Evolutionary conservation across 2,797 vertebrate species (phyloP), one percentile per base, ranked within the genome.

Genomic region (Perodicticus potto): DNA sequence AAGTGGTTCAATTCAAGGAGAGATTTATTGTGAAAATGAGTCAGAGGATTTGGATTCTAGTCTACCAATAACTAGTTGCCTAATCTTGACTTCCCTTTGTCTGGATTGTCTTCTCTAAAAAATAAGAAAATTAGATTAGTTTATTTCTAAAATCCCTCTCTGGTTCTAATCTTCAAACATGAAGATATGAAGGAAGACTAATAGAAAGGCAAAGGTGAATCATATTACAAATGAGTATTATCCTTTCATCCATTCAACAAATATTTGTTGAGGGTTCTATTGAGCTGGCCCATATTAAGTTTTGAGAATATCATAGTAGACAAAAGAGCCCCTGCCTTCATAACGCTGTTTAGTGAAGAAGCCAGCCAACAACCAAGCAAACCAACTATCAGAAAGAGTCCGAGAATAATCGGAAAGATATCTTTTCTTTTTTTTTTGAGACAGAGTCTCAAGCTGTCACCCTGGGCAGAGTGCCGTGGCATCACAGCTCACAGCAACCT

Each of bases 121-220:
- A 73, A 45, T 12, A 86, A 92, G 76, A 22, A 72, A 74, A 73
- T 94, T 90, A 59, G 59, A 74, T 16, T 78, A n/a, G 19, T 37
- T 81, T 49, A 88, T 88, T 69, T 95, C 82, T 83, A 77, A 95
- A 90, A 85, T 59, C 20, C 27, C 40, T 89, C 86, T 82, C 32
- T 34, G 81, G 81, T 89, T 93, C 53, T 92, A 37, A 83, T 53
- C 84, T 23, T 93, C 12, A 90, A 59, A 87, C 45, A 74, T 10
- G 80, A 88, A 76, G 25, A 78, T 72, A 70, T 34, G 69, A 90
- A 40, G 20, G 77, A 94, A 91, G 32, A 12, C 5, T 72, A 74
- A 69, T 0, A 25, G 74, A 63, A 73, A 86, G 27, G 53, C 83
- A 89, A 92, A 89, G 34, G n/a, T 76, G 59, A 93, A 70, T 80